Conservation (phyloP, 1,140 invertebrate genomes). For the Zaprionus taronus region DNA sequence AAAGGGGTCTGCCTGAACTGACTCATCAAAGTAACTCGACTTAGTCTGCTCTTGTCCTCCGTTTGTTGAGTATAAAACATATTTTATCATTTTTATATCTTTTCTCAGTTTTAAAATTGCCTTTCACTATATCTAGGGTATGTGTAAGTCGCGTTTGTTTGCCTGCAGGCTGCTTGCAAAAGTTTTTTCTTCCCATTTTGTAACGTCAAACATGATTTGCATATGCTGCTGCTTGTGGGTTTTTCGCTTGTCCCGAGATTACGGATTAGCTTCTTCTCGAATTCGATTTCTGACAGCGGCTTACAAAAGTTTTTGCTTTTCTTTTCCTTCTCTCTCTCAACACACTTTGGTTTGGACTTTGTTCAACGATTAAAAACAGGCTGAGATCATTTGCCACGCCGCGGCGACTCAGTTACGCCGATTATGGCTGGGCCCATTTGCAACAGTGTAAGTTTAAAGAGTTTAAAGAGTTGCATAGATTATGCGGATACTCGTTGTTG, state of each 20-base stretch:
- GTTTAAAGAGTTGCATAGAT: not conserved
- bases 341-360: constrained; percentile 43
- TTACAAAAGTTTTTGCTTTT: constrained; percentile 18
- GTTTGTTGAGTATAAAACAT: too few species aligned
- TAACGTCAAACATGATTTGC: constrained; percentile 80
- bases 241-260: constrained; percentile 54
- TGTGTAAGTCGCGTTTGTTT: not conserved
- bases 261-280: constrained; percentile 63
- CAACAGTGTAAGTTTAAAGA: too few species aligned
- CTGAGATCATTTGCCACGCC: not conserved
- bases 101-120: too few species aligned
- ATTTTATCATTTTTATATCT: too few species aligned
- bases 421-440: too few species aligned
- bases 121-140: not conserved
- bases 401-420: not conserved
- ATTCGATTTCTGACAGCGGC: constrained; percentile 35
- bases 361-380: constrained; percentile 28
- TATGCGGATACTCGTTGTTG: constrained; percentile 6
- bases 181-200: constrained; percentile 49
- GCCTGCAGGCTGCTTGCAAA: not conserved
- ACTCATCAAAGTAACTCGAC: too few species aligned
- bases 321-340: not conserved
- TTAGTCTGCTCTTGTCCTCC: too few species aligned
- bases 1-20: too few species aligned
- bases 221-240: constrained; percentile 58